These are phyloP conservation scores for Sebastes oblongus DNA, from an alignment of 2,797 vertebrate genomes.

Conservation along the genomic window DNA sequence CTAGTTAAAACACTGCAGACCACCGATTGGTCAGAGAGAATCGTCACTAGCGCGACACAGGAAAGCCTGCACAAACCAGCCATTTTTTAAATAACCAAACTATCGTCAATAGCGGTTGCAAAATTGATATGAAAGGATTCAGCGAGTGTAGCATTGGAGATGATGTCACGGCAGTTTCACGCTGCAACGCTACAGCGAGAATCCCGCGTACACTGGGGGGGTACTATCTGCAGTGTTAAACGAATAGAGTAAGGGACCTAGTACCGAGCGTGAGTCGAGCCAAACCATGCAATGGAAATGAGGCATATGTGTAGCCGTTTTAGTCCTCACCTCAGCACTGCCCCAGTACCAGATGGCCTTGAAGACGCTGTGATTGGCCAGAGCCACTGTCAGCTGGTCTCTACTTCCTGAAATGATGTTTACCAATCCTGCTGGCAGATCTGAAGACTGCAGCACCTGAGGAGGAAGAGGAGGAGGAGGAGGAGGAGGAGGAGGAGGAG, in stretches of 20 bases:
- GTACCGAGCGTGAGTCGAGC: background rate
- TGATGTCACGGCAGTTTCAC: no score
- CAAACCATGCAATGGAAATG: background rate
- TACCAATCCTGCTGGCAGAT: constrained; percentile 87
- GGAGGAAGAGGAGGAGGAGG: background rate
- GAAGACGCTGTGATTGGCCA: constrained; percentile 90
- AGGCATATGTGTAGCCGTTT: background rate
- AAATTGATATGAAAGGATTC: no score
- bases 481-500: background rate
- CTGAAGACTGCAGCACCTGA: constrained; percentile 86
- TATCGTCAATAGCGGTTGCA: no score
- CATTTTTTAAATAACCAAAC: no score
- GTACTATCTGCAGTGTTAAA: no score
- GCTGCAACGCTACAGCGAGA: fast-evolving
- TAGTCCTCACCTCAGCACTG: constrained; percentile 79
- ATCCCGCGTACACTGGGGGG: fast-evolving
- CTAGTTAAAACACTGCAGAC: no score
- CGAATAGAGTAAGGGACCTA: background rate
- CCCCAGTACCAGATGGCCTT: constrained; percentile 94
- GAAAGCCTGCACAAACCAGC: no score
- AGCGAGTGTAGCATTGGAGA: no score
- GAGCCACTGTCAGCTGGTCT: constrained; percentile 85
- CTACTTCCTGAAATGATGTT: constrained; percentile 85
- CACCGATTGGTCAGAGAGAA: no score
- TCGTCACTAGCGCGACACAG: no score